These are phyloP conservation scores for Danaus plexippus DNA, from an alignment of 1,140 invertebrate genomes.

Conservation along the genomic window DNA sequence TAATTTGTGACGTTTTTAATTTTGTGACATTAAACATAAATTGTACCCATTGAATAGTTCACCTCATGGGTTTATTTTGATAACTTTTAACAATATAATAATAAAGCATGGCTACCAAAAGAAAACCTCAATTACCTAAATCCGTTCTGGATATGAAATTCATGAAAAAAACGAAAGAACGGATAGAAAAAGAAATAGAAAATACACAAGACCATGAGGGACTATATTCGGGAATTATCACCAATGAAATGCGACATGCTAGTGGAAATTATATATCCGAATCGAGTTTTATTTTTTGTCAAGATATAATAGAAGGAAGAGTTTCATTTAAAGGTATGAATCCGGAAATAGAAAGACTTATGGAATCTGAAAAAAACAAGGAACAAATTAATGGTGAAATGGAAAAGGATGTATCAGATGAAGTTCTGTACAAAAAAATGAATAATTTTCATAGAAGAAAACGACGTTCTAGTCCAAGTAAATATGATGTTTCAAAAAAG, in stretches of 20 bases:
- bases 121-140: slow-evolving; percentile 75
- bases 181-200: slow-evolving; percentile 82
- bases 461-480: slow-evolving; percentile 30
- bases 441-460: slow-evolving; percentile 55
- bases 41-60: too few species aligned
- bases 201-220: slow-evolving; percentile 78
- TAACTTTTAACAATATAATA: too few species aligned
- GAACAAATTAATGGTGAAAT: slow-evolving; percentile 54
- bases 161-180: slow-evolving; percentile 91
- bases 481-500: slow-evolving; percentile 29
- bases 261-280: slow-evolving; percentile 81
- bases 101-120: slow-evolving; percentile 28
- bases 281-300: slow-evolving; percentile 82
- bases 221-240: slow-evolving; percentile 78
- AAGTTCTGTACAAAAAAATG: slow-evolving; percentile 74
- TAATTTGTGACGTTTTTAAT: too few species aligned
- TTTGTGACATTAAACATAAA: too few species aligned
- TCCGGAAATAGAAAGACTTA: slow-evolving; percentile 85
- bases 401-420: slow-evolving; percentile 79
- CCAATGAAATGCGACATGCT: slow-evolving; percentile 73
- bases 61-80: too few species aligned
- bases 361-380: slow-evolving; percentile 72
- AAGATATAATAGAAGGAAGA: slow-evolving; percentile 83
- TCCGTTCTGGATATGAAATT: slow-evolving; percentile 87
- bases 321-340: slow-evolving; percentile 92